A percentile compares a stretch with the other conserved stretches of the same genome.
These are phyloP conservation scores for Acrobasis repandana DNA, from an alignment of 2,888 invertebrate genomes.

Conservation along the genomic window DNA sequence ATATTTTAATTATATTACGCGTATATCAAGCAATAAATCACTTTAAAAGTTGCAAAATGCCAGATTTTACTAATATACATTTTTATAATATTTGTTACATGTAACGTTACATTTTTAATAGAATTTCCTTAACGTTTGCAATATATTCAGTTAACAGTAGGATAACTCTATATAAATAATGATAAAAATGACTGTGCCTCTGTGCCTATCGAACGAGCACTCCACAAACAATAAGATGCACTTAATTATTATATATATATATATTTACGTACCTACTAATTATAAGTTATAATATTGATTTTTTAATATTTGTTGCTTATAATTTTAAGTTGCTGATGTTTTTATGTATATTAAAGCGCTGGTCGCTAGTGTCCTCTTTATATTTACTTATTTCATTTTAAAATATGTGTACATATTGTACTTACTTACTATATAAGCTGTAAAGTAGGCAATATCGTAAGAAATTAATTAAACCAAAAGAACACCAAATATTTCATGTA, in stretches of 20 bases:
- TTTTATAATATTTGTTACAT: too few species aligned
- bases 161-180: slow-evolving; percentile 46
- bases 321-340: slow-evolving; percentile 36
- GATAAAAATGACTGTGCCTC: slow-evolving; percentile 71
- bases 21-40: too few species aligned
- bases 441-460: slow-evolving; percentile 42
- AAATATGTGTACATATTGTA: slow-evolving; percentile 50
- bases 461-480: slow-evolving; percentile 56
- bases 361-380: slow-evolving; percentile 50
- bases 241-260: slow-evolving; percentile 36
- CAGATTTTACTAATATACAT: too few species aligned
- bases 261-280: slow-evolving; percentile 38
- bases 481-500: slow-evolving; percentile 74
- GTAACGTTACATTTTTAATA: not conserved
- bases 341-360: slow-evolving; percentile 48
- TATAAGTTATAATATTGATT: slow-evolving; percentile 33
- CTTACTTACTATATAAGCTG: slow-evolving; percentile 41
- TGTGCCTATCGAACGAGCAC: slow-evolving; percentile 76
- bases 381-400: slow-evolving; percentile 4
- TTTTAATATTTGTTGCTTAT: slow-evolving; percentile 30
- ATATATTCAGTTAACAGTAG: slow-evolving; percentile 39
- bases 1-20: not conserved
- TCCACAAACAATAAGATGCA: slow-evolving; percentile 62
- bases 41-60: too few species aligned
- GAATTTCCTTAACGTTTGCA: slow-evolving; percentile 36